Evolutionary conservation across 2,888 invertebrate species (phyloP).

Genomic region (Hofmannophila pseudospretella): DNA sequence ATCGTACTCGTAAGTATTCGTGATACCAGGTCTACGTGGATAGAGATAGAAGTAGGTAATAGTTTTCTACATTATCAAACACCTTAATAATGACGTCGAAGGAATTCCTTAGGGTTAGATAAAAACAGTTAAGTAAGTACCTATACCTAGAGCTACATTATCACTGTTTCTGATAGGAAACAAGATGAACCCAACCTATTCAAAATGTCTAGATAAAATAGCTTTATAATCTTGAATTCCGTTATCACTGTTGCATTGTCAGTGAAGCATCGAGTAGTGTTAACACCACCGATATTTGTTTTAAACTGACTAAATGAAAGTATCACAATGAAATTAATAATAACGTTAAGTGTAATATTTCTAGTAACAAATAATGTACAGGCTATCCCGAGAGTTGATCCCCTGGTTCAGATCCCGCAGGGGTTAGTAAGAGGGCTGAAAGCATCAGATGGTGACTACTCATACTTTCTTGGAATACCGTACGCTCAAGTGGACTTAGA

Average conservation of each 20-base stretch:
- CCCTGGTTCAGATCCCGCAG: slow-evolving; percentile 55
- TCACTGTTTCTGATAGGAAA: no score
- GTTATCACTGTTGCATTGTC: slow-evolving; percentile 11
- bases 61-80: no score
- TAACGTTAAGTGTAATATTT: slow-evolving; percentile 23
- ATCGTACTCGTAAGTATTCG: no score
- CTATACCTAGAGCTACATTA: no score
- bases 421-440: slow-evolving; percentile 58
- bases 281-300: neutral
- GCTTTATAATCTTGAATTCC: slow-evolving; percentile 22
- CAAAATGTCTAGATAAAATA: slow-evolving; percentile 42
- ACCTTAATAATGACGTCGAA: no score
- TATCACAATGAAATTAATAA: slow-evolving; percentile 27
- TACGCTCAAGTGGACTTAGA: slow-evolving; percentile 53
- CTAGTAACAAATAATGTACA: slow-evolving; percentile 20
- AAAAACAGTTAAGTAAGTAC: no score
- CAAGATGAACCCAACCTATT: slow-evolving; percentile 15
- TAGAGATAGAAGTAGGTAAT: no score
- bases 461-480: slow-evolving; percentile 61
- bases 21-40: no score
- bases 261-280: neutral
- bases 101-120: no score
- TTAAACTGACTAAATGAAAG: no score
- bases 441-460: slow-evolving; percentile 55
- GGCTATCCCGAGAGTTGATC: slow-evolving; percentile 51